Evolutionary conservation across 2,797 vertebrate species (phyloP).

Genomic region (Alosa sapidissima): DNA sequence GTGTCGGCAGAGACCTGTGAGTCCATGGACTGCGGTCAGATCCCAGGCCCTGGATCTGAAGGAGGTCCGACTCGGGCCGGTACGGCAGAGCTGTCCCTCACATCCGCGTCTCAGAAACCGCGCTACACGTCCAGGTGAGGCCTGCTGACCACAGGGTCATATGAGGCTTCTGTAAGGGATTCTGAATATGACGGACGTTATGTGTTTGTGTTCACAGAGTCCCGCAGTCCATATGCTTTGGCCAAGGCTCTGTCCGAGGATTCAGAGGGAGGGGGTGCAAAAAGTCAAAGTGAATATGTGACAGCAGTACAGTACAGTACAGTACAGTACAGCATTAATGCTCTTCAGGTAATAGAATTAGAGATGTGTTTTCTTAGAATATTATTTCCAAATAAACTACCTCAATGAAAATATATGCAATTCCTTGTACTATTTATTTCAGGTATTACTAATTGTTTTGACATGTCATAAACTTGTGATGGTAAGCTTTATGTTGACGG

Average conservation of each 20-base stretch:
- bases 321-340: not conserved
- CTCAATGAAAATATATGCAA: not conserved
- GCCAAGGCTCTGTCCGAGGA: slow-evolving; percentile 78
- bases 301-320: no score
- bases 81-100: not conserved
- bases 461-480: not conserved
- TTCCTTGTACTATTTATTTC: not conserved
- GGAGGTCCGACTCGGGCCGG: slow-evolving; percentile 27
- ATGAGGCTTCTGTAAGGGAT: not conserved
- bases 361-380: not conserved
- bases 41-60: slow-evolving; percentile 36
- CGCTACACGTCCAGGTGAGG: slow-evolving; percentile 55
- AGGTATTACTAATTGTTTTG: not conserved
- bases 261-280: slow-evolving; percentile 75
- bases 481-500: not conserved
- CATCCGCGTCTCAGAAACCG: slow-evolving; percentile 51
- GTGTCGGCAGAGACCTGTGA: slow-evolving; percentile 60
- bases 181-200: not conserved
- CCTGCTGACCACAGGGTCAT: not conserved
- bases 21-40: slow-evolving; percentile 67
- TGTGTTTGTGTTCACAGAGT: slow-evolving; percentile 66
- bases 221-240: slow-evolving; percentile 80
- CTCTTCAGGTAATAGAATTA: not conserved
- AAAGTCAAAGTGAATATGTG: slow-evolving; percentile 73
- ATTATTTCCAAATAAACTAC: slow-evolving; percentile 9